phyloP scores from a whole-genome alignment of 2,888 invertebrate species.

The Diarsia brunnea region DNA sequence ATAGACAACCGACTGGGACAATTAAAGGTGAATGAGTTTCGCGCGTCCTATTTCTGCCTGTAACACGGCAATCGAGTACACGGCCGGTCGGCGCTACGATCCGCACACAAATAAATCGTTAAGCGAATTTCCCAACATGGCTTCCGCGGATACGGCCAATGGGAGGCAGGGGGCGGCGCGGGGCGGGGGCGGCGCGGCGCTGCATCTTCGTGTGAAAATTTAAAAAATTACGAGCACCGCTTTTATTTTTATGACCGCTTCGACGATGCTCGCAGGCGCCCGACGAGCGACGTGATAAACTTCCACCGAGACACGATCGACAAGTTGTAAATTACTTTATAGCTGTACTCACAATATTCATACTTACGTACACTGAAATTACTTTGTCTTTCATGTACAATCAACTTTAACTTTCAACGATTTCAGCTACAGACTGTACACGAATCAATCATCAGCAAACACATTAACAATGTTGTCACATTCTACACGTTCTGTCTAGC shows the following conservation, averaged over 20 bases:
- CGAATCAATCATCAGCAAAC: constrained; percentile 17
- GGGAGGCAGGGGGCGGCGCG: constrained; percentile 76
- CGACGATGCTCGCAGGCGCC: constrained; percentile 72
- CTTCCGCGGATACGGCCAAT: constrained; percentile 82
- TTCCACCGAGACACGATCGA: constrained; percentile 70
- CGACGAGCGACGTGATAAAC: constrained; percentile 69
- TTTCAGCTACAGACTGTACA: constrained; percentile 14
- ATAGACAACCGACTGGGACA: constrained; percentile 66
- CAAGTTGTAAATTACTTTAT: constrained; percentile 71
- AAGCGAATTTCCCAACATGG: constrained; percentile 88
- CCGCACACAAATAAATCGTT: constrained; percentile 86
- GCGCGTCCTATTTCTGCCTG: constrained; percentile 74
- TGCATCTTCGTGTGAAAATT: constrained; percentile 84
- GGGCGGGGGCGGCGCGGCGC: constrained; percentile 72
- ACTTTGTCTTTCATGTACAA: constrained; percentile 18
- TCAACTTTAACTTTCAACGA: constrained; percentile 3
- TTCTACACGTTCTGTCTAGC: constrained; percentile 8
- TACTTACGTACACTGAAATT: constrained; percentile 40
- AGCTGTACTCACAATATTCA: constrained; percentile 52
- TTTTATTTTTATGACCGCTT: constrained; percentile 80
- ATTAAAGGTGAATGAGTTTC: constrained; percentile 76
- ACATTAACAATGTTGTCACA: background rate
- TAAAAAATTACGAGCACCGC: constrained; percentile 79
- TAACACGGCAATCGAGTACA: constrained; percentile 76
- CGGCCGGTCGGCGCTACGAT: constrained; percentile 75